A percentile compares a stretch with the other conserved stretches of the same genome.
Conservation (phyloP, 2,113 vertebrate species). For the Pachyramphus minor region DNA sequence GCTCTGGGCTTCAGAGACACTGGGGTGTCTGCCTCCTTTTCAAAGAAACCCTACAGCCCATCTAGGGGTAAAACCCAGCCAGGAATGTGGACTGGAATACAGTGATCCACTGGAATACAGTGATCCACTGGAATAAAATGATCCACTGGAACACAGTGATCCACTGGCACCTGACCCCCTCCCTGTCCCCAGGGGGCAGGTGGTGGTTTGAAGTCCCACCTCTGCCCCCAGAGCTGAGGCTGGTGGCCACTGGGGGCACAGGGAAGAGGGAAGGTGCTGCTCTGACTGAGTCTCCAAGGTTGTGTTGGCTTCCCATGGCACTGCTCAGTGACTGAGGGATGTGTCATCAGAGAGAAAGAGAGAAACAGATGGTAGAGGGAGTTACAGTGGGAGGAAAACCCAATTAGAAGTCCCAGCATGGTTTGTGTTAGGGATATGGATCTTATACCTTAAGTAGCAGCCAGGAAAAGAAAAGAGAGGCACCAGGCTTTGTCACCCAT, state of each 20-base stretch:
- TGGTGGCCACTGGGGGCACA: background rate
- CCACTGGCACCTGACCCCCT: background rate
- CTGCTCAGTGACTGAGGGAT: slow-evolving; percentile 58
- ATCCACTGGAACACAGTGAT: background rate
- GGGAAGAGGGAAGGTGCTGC: background rate
- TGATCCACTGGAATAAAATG: too few species aligned
- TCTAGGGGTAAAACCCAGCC: background rate
- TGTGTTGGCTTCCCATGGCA: slow-evolving; percentile 18
- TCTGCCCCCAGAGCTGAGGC: background rate
- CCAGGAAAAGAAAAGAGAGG: slow-evolving; percentile 57
- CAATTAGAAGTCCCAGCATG: slow-evolving; percentile 68
- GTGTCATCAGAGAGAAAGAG: slow-evolving; percentile 47
- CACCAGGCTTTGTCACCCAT: slow-evolving; percentile 24
- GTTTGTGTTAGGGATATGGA: slow-evolving; percentile 62
- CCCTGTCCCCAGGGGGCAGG: background rate
- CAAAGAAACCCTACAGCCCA: background rate
- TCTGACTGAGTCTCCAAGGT: background rate
- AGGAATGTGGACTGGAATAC: rapidly evolving
- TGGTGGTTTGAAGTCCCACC: background rate
- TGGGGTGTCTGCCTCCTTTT: background rate
- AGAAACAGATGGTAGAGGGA: slow-evolving; percentile 68
- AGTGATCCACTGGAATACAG: background rate
- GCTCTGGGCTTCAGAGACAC: background rate
- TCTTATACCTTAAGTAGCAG: slow-evolving; percentile 59
- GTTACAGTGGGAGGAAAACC: slow-evolving; percentile 71